Evolutionary conservation across 2,113 vertebrate species (phyloP).

Genomic region (Noturus placidus): DNA sequence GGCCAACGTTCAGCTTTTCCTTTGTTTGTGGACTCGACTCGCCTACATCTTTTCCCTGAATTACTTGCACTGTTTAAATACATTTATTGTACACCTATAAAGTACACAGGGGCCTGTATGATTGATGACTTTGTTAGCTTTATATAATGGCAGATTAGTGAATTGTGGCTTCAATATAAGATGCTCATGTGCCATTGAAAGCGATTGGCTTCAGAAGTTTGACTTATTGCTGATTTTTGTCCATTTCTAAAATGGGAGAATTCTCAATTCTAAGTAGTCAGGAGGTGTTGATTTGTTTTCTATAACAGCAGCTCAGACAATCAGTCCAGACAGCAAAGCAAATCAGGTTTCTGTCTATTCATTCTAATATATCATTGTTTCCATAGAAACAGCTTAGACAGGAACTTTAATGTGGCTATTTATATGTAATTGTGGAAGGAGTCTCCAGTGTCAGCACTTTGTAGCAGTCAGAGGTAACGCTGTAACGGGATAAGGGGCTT

Average conservation of each 20-base stretch:
- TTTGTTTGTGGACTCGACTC: conserved; percentile 71
- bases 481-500: not conserved
- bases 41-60: conserved; percentile 71
- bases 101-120: conserved; percentile 60
- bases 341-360: not conserved
- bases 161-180: conserved; percentile 5
- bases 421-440: not conserved
- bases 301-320: not conserved
- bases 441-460: not conserved
- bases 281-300: not conserved
- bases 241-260: not conserved
- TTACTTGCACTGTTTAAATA: conserved; percentile 74
- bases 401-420: not conserved
- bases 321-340: not conserved
- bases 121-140: conserved; percentile 36
- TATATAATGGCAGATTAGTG: conserved; percentile 21
- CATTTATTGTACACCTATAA: conserved; percentile 76
- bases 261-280: not conserved
- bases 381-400: not conserved
- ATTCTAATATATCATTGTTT: not conserved
- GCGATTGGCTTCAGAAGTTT: not conserved
- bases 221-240: not conserved
- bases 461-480: not conserved
- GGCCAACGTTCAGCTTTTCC: conserved; percentile 73
- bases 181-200: not conserved